Evolutionary conservation across 2,113 vertebrate species (phyloP), one percentile per base, ranked within the genome.

Genomic region (Halichoerus grypus): DNA sequence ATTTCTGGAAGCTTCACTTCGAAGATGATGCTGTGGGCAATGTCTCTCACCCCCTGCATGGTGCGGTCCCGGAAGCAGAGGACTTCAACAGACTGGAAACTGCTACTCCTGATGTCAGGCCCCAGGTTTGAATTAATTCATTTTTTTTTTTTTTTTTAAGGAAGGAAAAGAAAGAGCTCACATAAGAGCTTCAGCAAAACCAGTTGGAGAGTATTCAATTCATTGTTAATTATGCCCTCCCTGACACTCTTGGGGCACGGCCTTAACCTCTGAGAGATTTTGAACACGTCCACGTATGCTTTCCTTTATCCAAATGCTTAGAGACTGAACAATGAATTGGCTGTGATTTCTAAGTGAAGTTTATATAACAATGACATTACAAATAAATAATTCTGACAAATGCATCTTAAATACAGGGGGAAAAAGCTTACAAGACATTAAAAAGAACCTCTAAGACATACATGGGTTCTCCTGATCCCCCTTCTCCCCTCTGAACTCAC

Each of bases 31-130:
- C 99, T 99, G 98, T 99, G 99, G 21, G 99, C 98, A 92, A 99
- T 96, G 46, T 99, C 99, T 95, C 99, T 99, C 19, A 97, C 97
- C 6, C 99, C 99, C 94, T 99, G 99, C 98, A 99, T 98, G 80
- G 99, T 99, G 82, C 99, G 98, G 97, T 99, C 99, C 84, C 99
- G 99, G 97, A 99, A 99, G 98, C 99, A 99, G 57, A 99, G 98
- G 74, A 99, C 99, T 98, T 99, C 99, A 65, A 99, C 79, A 0
- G 98, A 97, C 93, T 99, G 99, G 96, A 99, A 86, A 94, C 97
- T 87, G 7, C 98, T 98, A 46, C 99, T 99, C 99, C 99, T 99
- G 98, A n/a, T 72, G 91, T 57, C n/a, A 31, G 26, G 3, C 31
- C 88, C 92, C 6, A 0, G 46, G 18, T 59, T 57, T 77, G 82